Evolutionary conservation across 2,888 invertebrate genomes (phyloP).

Genomic region (Lasioglossum leucozonium): DNA sequence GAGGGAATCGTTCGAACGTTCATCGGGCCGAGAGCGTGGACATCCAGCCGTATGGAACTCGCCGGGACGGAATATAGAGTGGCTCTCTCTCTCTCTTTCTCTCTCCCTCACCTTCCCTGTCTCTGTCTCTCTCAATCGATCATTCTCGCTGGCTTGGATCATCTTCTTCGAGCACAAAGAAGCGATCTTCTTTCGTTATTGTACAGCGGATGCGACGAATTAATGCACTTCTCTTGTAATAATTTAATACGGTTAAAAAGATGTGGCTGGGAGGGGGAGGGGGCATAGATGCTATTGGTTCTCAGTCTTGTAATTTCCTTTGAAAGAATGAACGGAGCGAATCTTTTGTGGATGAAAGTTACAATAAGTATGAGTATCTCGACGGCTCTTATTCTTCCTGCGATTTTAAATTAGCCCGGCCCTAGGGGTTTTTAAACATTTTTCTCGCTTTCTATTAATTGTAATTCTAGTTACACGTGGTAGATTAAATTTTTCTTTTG

Average conservation of each 20-base stretch:
- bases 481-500: too few species aligned
- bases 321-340: not conserved
- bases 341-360: not conserved
- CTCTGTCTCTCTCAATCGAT: not conserved
- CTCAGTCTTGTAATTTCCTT: not conserved
- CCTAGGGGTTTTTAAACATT: too few species aligned
- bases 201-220: not conserved
- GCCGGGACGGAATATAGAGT: not conserved
- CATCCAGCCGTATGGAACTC: not conserved
- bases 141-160: not conserved
- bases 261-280: not conserved
- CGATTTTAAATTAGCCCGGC: too few species aligned
- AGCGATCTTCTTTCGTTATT: not conserved
- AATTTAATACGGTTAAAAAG: not conserved
- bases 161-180: not conserved
- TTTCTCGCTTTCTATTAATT: too few species aligned
- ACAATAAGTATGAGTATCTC: too few species aligned
- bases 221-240: slow-evolving; percentile 2
- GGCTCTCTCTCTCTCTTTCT: not conserved
- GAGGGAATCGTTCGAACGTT: slow-evolving; percentile 15
- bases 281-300: not conserved
- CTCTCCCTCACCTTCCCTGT: too few species aligned
- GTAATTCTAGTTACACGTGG: too few species aligned
- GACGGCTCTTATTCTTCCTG: not conserved
- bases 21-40: slow-evolving; percentile 4